Conservation (phyloP, 53 echinoderm and acorn worm species). For the Paracentrotus lividus region DNA sequence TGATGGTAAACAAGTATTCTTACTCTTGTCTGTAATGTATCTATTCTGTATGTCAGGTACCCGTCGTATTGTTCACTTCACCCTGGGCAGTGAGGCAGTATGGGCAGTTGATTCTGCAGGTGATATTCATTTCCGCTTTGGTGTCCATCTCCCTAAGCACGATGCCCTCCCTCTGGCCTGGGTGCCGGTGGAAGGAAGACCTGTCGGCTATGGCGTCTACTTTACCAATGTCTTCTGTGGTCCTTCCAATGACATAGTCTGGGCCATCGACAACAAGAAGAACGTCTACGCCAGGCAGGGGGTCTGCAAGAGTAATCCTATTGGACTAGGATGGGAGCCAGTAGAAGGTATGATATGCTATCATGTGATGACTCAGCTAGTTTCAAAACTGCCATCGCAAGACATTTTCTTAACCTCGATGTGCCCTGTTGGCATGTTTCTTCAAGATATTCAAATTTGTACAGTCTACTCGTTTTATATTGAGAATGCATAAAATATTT, state of each 20-base stretch:
- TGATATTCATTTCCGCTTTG: constrained; percentile 85
- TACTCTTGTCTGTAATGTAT: background rate
- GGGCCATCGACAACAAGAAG: constrained; percentile 92
- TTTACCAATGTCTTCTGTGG: constrained; percentile 88
- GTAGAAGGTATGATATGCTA: constrained; percentile 85
- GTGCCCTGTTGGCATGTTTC: background rate
- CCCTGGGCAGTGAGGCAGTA: constrained; percentile 86
- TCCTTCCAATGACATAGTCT: constrained; percentile 84
- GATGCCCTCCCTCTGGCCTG: constrained; percentile 90
- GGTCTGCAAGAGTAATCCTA: constrained; percentile 81
- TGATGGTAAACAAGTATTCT: background rate
- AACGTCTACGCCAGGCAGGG: constrained; percentile 91
- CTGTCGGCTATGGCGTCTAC: constrained; percentile 71
- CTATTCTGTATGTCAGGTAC: constrained; percentile 65
- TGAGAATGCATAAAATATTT: no score
- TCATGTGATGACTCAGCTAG: background rate
- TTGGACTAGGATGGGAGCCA: constrained; percentile 88
- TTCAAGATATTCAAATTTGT: background rate
- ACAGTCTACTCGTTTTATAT: no score
- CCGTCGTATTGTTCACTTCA: constrained; percentile 82
- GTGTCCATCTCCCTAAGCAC: constrained; percentile 81
- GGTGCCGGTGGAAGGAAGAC: constrained; percentile 86
- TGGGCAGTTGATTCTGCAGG: constrained; percentile 91
- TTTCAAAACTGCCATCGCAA: background rate
- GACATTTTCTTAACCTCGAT: background rate